Conservation (phyloP, 2,797 vertebrate genomes). For the Crypturellus tataupa region DNA sequence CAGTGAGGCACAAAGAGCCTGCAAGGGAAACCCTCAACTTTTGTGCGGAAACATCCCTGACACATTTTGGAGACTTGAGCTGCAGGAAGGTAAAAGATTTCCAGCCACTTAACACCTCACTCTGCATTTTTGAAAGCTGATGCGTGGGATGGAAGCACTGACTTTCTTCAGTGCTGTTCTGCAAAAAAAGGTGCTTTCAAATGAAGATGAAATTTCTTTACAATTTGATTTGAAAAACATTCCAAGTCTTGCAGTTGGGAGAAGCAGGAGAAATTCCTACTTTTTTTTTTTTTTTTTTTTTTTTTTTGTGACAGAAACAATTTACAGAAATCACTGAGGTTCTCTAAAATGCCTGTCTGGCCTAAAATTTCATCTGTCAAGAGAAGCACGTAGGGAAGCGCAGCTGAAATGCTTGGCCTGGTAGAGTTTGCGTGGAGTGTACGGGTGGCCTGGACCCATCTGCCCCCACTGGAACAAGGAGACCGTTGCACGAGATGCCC, state of each 20-base stretch:
- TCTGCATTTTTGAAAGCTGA: not conserved
- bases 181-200: not conserved
- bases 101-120: not conserved
- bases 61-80: not conserved
- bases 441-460: not conserved
- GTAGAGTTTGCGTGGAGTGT: not conserved
- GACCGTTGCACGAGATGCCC: not conserved
- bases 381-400: not conserved
- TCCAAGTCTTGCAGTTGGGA: not conserved
- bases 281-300: not conserved
- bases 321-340: not conserved
- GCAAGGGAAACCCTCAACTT: fast-evolving
- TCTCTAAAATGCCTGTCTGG: not conserved
- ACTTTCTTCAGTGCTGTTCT: not conserved
- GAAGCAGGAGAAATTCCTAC: not conserved
- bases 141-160: not conserved
- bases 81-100: not conserved
- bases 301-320: not conserved
- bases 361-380: not conserved
- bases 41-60: not conserved
- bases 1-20: not conserved
- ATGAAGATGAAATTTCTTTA: not conserved
- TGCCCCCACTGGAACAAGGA: not conserved
- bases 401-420: not conserved
- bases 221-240: not conserved